phyloP scores from a whole-genome alignment of 1,140 invertebrate genomes.

The Saccostrea glomerata region DNA sequence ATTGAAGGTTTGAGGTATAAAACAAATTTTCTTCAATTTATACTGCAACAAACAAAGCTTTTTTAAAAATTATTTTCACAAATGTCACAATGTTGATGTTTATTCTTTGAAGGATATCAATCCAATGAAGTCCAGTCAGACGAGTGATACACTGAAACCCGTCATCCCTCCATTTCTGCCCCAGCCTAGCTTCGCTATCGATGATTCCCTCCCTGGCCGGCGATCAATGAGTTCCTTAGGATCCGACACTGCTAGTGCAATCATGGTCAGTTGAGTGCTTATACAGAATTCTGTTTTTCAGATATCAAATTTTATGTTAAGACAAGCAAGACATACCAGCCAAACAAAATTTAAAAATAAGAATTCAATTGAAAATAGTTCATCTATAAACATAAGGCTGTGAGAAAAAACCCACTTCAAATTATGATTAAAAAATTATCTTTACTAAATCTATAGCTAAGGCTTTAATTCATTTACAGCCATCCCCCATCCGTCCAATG shows the following conservation, averaged over 20 bases:
- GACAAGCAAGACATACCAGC: no score
- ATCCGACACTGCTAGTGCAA: conserved; percentile 49
- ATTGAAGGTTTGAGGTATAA: no score
- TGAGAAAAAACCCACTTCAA: no score
- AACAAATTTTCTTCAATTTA: no score
- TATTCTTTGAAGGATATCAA: conserved; percentile 71
- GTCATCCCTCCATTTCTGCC: conserved; percentile 78
- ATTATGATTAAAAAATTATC: no score
- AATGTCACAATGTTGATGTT: not conserved
- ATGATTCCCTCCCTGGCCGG: conserved; percentile 57
- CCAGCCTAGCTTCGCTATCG: conserved; percentile 73
- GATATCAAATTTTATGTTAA: no score
- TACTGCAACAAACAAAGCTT: not conserved
- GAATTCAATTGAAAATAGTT: no score
- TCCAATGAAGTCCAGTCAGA: conserved; percentile 67
- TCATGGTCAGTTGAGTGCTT: conserved; percentile 59
- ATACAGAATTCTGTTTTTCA: no score
- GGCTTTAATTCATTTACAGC: not conserved
- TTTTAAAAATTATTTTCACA: not conserved
- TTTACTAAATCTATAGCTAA: no score
- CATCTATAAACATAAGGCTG: no score
- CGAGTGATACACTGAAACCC: conserved; percentile 75
- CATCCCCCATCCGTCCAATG: conserved; percentile 50
- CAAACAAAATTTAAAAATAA: no score
- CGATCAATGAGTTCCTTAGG: conserved; percentile 57